Evolutionary conservation across 2,113 vertebrate species (phyloP).

Genomic region (Balaeniceps rex): DNA sequence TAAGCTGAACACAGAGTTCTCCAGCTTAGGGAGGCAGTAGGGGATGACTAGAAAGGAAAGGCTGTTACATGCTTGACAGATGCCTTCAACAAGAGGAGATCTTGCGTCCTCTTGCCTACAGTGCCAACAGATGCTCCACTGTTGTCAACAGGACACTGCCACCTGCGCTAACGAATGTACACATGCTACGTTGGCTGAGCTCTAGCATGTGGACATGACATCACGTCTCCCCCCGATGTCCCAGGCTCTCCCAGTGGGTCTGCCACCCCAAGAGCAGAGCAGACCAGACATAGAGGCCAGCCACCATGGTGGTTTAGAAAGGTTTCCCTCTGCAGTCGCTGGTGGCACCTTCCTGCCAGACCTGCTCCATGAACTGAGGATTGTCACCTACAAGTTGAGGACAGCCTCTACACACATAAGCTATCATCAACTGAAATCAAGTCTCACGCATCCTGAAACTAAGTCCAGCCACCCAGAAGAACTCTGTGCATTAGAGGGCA

Average conservation of each 20-base stretch:
- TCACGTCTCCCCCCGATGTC: rapidly evolving
- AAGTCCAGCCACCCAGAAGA: not conserved
- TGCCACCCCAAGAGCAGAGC: not conserved
- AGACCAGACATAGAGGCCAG: not conserved
- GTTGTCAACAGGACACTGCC: not conserved
- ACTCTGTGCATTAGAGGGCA: not conserved
- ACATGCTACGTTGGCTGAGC: not conserved
- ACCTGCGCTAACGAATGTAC: not conserved
- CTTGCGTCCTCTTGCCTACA: not conserved
- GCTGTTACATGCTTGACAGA: not conserved
- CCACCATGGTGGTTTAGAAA: not conserved
- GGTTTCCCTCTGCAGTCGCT: not conserved
- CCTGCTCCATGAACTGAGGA: not conserved
- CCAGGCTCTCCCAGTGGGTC: not conserved
- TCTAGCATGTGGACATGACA: not conserved
- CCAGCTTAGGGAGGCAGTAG: not conserved
- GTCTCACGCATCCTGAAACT: not conserved
- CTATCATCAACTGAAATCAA: not conserved
- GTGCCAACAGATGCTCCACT: not conserved
- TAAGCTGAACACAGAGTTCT: not conserved
- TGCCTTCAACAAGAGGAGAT: not conserved
- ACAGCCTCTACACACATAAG: not conserved
- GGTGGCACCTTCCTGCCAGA: not conserved
- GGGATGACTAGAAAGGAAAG: not conserved
- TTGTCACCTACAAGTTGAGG: not conserved